Evolutionary conservation across 2,888 invertebrate genomes (phyloP).

Genomic region (Ochropleura plecta): DNA sequence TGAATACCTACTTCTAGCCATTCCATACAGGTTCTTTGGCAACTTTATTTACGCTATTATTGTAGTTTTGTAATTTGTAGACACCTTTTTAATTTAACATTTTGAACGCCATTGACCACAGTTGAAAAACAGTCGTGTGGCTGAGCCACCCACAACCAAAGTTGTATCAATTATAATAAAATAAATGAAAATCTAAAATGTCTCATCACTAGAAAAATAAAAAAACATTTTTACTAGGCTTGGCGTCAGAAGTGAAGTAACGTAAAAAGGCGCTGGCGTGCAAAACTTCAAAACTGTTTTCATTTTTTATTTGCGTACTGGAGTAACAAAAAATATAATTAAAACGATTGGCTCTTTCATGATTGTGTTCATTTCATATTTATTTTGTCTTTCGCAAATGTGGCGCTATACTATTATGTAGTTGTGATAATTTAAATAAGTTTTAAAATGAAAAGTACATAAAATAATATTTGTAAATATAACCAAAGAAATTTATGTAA

Average conservation of each 20-base stretch:
- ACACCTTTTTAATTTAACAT: neutral
- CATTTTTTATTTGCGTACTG: constrained; percentile 51
- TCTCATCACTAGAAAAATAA: no score
- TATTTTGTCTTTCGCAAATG: constrained; percentile 27
- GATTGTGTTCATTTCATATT: constrained; percentile 25
- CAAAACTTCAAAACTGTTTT: neutral
- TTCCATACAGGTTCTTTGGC: neutral
- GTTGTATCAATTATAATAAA: no score
- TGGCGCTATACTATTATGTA: constrained; percentile 44
- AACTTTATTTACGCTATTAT: neutral
- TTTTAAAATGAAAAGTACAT: constrained; percentile 66
- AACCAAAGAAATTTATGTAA: constrained; percentile 85
- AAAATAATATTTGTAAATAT: constrained; percentile 80
- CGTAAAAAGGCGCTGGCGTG: no score
- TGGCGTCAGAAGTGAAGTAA: no score
- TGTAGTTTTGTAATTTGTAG: constrained; percentile 10
- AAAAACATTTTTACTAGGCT: no score
- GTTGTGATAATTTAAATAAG: constrained; percentile 62
- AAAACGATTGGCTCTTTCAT: constrained; percentile 5
- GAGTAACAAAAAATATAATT: neutral
- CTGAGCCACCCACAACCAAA: no score
- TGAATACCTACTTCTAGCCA: neutral
- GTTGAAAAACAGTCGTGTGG: no score
- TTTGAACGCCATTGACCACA: no score
- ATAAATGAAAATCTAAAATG: no score